A percentile compares a stretch with the other conserved stretches of the same genome.
phyloP scores from a whole-genome alignment of 2,113 vertebrate species.

The Poeciliopsis turrubarensis region DNA sequence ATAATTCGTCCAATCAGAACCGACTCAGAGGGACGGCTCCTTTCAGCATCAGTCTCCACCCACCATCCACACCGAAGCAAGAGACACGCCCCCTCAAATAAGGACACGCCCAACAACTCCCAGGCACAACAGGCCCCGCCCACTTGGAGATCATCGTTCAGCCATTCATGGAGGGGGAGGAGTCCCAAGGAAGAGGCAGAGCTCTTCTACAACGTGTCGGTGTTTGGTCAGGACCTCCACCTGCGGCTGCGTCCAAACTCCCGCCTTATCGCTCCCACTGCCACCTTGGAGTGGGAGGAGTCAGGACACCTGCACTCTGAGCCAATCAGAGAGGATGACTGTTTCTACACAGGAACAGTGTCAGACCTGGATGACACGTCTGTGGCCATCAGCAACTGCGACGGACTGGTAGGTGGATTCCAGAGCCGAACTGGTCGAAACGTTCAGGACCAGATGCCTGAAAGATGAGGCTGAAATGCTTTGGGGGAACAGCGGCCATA shows the following conservation, averaged over 20 bases:
- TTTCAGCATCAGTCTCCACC: constrained; percentile 84
- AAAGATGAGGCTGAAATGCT: too few species aligned
- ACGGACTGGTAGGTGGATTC: constrained; percentile 89
- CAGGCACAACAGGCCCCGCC: not conserved
- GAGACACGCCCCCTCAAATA: constrained; percentile 55
- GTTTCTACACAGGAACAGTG: constrained; percentile 91
- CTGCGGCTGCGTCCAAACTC: constrained; percentile 86
- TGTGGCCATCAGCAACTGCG: constrained; percentile 94
- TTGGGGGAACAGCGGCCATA: too few species aligned
- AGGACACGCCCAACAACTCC: not conserved
- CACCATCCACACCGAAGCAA: constrained; percentile 72
- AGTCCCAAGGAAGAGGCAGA: constrained; percentile 15
- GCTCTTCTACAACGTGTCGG: constrained; percentile 95
- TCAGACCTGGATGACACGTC: constrained; percentile 85
- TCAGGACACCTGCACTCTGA: constrained; percentile 80
- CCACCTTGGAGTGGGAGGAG: constrained; percentile 91
- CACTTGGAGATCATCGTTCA: fast-evolving
- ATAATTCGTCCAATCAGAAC: constrained; percentile 88
- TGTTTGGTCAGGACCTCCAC: constrained; percentile 90
- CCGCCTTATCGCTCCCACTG: constrained; percentile 87
- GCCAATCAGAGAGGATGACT: constrained; percentile 85
- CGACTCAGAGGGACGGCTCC: constrained; percentile 82
- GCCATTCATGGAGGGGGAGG: not conserved
- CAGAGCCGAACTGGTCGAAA: not conserved
- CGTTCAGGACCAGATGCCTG: not conserved